phyloP scores from a whole-genome alignment of 2,113 vertebrate species.

The Sterrhoptilus dennistouni region DNA sequence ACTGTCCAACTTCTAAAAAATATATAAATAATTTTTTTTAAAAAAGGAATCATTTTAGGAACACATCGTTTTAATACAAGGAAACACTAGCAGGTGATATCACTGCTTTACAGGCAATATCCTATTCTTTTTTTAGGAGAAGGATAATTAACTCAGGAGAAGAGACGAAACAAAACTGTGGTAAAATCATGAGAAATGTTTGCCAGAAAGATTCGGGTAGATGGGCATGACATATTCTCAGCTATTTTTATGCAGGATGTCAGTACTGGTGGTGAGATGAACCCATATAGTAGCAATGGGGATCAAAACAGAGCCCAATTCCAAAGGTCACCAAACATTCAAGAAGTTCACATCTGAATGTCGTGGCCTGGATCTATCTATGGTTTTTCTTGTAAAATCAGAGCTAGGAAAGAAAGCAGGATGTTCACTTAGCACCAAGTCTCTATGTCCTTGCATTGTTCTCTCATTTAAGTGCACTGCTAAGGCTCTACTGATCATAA shows the following conservation, averaged over 20 bases:
- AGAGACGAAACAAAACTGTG: neutral
- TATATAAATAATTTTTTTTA: too few species aligned
- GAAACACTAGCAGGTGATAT: neutral
- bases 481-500: conserved; percentile 35
- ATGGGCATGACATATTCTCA: neutral
- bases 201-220: neutral
- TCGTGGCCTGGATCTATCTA: neutral
- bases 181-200: neutral
- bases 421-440: neutral
- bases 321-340: neutral
- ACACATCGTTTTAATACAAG: neutral
- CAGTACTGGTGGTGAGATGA: neutral
- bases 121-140: neutral
- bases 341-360: neutral
- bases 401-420: neutral
- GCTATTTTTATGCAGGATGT: neutral
- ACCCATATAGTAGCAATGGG: fast-evolving
- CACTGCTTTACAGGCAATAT: neutral
- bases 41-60: neutral
- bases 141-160: neutral
- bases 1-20: neutral
- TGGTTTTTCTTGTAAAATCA: neutral
- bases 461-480: neutral
- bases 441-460: conserved; percentile 6
- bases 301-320: neutral